Evolutionary conservation across 1,140 invertebrate species (phyloP).

Genomic region (Drosophila sechellia): DNA sequence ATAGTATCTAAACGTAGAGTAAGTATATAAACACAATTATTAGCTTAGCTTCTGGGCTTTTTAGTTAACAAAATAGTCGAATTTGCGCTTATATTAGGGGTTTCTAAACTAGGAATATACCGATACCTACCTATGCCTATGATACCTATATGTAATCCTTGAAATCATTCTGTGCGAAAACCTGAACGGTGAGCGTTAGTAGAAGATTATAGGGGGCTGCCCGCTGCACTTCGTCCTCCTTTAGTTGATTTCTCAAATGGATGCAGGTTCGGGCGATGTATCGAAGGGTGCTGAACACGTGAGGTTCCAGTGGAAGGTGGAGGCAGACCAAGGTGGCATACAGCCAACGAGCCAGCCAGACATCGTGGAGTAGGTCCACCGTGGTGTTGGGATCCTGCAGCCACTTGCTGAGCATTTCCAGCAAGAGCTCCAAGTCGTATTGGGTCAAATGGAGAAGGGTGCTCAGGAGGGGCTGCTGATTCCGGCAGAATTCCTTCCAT

Average conservation of each 20-base stretch:
- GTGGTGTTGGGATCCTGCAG: slow-evolving; percentile 27
- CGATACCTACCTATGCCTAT: too few species aligned
- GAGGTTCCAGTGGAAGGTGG: slow-evolving; percentile 75
- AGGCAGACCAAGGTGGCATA: slow-evolving; percentile 73
- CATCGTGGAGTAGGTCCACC: slow-evolving; percentile 58
- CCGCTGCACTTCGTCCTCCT: slow-evolving; percentile 40
- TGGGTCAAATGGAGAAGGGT: slow-evolving; percentile 66
- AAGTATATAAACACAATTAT: not conserved
- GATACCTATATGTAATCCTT: slow-evolving; percentile 47
- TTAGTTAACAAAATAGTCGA: not conserved
- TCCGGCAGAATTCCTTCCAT: slow-evolving; percentile 67
- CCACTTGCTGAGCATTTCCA: slow-evolving; percentile 73
- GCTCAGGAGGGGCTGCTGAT: slow-evolving; percentile 64
- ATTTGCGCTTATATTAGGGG: slow-evolving; percentile 25
- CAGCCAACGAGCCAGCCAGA: slow-evolving; percentile 76
- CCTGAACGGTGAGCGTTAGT: slow-evolving; percentile 64
- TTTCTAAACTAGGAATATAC: slow-evolving; percentile 4
- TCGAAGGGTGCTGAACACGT: slow-evolving; percentile 73
- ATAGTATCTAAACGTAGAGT: not conserved
- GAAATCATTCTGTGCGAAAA: slow-evolving; percentile 74
- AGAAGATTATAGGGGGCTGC: slow-evolving; percentile 79
- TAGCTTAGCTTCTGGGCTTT: not conserved
- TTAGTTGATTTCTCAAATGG: slow-evolving; percentile 52
- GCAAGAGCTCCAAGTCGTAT: slow-evolving; percentile 60
- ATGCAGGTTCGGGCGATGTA: slow-evolving; percentile 72